These are phyloP conservation scores for Zygogramma bicolorata DNA, from an alignment of 2,888 invertebrate species.

Conservation along the genomic window DNA sequence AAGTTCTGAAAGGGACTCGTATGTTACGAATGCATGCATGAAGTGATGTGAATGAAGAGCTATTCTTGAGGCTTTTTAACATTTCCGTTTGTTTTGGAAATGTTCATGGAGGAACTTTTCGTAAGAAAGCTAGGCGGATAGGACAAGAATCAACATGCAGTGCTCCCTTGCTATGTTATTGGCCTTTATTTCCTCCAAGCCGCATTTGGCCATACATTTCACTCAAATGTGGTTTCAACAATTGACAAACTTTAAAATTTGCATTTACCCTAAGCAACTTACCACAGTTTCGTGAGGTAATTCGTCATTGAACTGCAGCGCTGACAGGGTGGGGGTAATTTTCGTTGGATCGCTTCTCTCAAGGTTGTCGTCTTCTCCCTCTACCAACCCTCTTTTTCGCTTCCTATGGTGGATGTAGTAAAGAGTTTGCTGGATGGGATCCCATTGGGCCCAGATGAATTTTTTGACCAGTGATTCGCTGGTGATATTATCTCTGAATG, in stretches of 20 bases:
- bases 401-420: conserved; percentile 87
- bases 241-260: no score
- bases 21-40: no score
- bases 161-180: no score
- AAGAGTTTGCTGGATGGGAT: conserved; percentile 80
- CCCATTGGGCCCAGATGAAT: conserved; percentile 92
- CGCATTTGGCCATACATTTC: no score
- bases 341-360: conserved; percentile 64
- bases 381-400: conserved; percentile 75
- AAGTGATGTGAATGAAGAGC: no score
- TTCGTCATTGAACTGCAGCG: conserved; percentile 88
- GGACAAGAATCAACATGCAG: no score
- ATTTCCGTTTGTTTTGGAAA: no score
- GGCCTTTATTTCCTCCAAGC: no score
- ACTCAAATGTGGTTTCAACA: neutral
- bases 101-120: no score
- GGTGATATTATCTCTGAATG: conserved; percentile 40
- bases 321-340: conserved; percentile 81
- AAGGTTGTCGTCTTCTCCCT: conserved; percentile 72
- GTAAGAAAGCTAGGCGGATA: no score
- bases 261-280: conserved; percentile 63
- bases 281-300: conserved; percentile 90
- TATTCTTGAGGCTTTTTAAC: no score
- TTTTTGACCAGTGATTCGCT: conserved; percentile 72
- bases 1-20: no score